Percentiles rank a stretch among this genome's conserved stretches.
Evolutionary conservation across 2,113 vertebrate genomes (phyloP).

Genomic region (Lampris megalopsis): DNA sequence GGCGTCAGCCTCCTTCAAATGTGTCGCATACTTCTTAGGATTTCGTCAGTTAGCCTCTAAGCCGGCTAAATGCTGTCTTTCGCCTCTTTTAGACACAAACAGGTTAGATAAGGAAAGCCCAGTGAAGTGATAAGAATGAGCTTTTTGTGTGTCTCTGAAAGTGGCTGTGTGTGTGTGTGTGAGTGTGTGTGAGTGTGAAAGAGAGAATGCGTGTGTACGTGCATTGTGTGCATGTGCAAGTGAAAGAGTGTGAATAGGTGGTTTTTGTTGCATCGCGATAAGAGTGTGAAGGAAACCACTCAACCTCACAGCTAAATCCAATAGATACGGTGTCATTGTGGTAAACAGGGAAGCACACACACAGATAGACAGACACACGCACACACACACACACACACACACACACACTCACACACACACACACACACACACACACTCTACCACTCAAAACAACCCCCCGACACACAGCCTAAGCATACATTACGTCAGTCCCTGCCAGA

Average conservation of each 20-base stretch:
- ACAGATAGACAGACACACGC: too few relatives aligned
- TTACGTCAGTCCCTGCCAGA: conserved; percentile 53
- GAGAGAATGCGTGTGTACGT: background rate
- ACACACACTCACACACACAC: background rate
- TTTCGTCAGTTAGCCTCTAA: conserved; percentile 51
- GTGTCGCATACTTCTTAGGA: background rate
- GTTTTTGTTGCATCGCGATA: conserved; percentile 60
- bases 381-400: conserved; percentile 18
- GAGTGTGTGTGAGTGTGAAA: conserved; percentile 17
- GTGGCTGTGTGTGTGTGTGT: conserved; percentile 41
- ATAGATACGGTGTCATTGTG: conserved; percentile 61
- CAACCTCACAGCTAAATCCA: conserved; percentile 66
- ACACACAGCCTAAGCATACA: conserved; percentile 15
- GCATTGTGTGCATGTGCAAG: too few relatives aligned
- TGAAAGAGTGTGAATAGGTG: too few relatives aligned
- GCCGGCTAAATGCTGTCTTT: conserved; percentile 57
- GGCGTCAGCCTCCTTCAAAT: conserved; percentile 52
- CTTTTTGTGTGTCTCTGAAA: conserved; percentile 23
- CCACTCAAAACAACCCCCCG: conserved; percentile 1
- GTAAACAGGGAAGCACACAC: conserved; percentile 38
- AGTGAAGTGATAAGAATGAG: conserved; percentile 44
- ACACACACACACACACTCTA: conserved; percentile 33
- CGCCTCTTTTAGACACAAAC: conserved; percentile 53
- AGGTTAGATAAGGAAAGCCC: conserved; percentile 50
- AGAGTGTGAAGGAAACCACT: conserved; percentile 66